Evolutionary conservation across 2,113 vertebrate genomes (phyloP).

Genomic region (Loxodonta africana): DNA sequence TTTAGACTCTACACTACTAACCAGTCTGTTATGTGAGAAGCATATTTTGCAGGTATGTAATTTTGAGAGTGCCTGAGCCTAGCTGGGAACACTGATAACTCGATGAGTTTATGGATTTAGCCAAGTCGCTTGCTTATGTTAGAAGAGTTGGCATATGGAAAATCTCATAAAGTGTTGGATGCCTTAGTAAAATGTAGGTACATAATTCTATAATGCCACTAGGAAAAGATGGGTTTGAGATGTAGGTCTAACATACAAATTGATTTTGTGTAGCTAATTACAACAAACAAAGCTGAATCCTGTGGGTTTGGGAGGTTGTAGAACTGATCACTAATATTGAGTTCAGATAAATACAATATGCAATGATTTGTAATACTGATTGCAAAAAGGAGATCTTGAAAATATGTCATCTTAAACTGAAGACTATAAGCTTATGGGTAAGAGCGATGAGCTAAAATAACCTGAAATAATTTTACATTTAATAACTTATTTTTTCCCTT

Average conservation of each 20-base stretch:
- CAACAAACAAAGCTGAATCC: constrained; percentile 18
- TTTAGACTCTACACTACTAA: not conserved
- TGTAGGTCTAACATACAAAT: not conserved
- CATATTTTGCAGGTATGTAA: not conserved
- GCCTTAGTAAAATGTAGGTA: constrained; percentile 27
- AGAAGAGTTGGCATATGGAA: not conserved
- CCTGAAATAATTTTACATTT: not conserved
- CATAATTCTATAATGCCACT: not conserved
- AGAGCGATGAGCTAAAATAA: not conserved
- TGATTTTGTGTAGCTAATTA: constrained; percentile 40
- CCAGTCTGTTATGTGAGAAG: not conserved
- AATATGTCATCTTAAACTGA: not conserved
- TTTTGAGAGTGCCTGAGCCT: not conserved
- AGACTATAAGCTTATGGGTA: not conserved
- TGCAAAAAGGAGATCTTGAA: not conserved
- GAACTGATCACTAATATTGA: constrained; percentile 11
- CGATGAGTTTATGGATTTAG: not conserved
- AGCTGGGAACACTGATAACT: not conserved
- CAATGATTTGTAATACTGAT: not conserved
- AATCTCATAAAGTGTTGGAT: not conserved
- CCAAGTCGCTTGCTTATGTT: not conserved
- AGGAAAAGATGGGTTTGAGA: not conserved
- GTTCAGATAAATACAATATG: not conserved
- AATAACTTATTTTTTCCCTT: not conserved
- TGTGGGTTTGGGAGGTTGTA: not conserved